Conservation (phyloP, 2,888 invertebrate genomes). For the Ophion obscuratus region DNA sequence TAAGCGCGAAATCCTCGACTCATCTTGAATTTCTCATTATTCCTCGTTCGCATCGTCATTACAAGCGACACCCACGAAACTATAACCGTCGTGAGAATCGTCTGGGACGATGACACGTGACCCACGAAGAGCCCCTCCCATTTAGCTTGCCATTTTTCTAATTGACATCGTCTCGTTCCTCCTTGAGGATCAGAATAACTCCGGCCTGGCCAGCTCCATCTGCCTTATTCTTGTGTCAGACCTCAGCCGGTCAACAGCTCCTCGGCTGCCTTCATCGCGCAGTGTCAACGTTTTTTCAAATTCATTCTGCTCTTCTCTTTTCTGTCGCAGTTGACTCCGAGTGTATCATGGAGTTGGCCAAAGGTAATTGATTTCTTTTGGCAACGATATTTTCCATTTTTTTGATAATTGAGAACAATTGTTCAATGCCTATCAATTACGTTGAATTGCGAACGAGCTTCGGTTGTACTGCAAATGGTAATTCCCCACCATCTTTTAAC, state of each 20-base stretch:
- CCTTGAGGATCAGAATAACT: constrained; percentile 79
- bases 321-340: background rate
- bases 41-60: constrained; percentile 6
- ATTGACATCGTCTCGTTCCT: constrained; percentile 70
- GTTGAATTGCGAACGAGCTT: too few relatives aligned
- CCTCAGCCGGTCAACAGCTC: constrained; percentile 65
- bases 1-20: background rate
- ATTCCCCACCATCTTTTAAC: too few relatives aligned
- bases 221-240: constrained; percentile 76
- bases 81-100: constrained; percentile 52
- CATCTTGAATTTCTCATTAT: constrained; percentile 23
- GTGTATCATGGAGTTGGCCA: constrained; percentile 35
- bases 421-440: background rate
- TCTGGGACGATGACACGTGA: constrained; percentile 37
- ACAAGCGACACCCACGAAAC: constrained; percentile 55
- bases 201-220: constrained; percentile 72
- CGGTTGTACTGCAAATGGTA: too few relatives aligned
- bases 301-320: constrained; percentile 9
- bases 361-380: constrained; percentile 22
- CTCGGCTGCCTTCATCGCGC: background rate
- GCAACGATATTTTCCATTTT: background rate
- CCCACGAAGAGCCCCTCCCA: constrained; percentile 39
- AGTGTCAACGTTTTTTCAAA: background rate
- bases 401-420: background rate
- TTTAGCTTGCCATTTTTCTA: constrained; percentile 61